phyloP scores from a whole-genome alignment of 2,888 invertebrate species.

The Chelonus formosanus region DNA sequence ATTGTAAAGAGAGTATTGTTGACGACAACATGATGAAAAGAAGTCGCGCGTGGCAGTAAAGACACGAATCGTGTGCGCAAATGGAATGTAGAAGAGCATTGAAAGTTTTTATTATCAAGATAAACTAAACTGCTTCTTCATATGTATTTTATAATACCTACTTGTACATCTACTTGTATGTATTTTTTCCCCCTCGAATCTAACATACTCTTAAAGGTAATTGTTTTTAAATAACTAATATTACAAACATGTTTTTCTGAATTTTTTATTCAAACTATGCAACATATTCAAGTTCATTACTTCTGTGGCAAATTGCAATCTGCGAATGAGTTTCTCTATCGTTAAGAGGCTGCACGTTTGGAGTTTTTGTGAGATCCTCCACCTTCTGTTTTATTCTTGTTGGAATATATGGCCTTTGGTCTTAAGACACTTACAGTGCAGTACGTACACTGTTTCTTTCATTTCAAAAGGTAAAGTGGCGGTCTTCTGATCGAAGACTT shows the following conservation, averaged over 20 bases:
- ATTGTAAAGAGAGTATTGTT: slow-evolving; percentile 41
- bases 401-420: slow-evolving; percentile 48
- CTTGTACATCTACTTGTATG: too few relatives aligned
- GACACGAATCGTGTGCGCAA: slow-evolving; percentile 6
- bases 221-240: slow-evolving; percentile 1
- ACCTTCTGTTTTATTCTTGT: slow-evolving; percentile 38
- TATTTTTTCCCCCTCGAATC: background rate
- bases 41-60: slow-evolving; percentile 15
- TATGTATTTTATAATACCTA: too few relatives aligned
- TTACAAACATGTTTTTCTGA: too few relatives aligned
- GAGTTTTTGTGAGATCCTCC: slow-evolving; percentile 39
- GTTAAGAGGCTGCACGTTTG: slow-evolving; percentile 56
- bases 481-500: slow-evolving; percentile 37
- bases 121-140: background rate
- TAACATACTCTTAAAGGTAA: slow-evolving; percentile 4
- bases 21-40: slow-evolving; percentile 18
- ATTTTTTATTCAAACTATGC: too few relatives aligned
- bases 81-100: slow-evolving; percentile 4
- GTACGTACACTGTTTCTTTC: slow-evolving; percentile 18
- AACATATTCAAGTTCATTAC: slow-evolving; percentile 54
- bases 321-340: slow-evolving; percentile 61
- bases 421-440: too few relatives aligned
- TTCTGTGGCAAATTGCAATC: slow-evolving; percentile 64
- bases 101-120: slow-evolving; percentile 7
- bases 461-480: slow-evolving; percentile 34